Base-by-base conservation (phyloP, 2,113 vertebrate genomes). In the Pangasianodon gigas region DNA sequence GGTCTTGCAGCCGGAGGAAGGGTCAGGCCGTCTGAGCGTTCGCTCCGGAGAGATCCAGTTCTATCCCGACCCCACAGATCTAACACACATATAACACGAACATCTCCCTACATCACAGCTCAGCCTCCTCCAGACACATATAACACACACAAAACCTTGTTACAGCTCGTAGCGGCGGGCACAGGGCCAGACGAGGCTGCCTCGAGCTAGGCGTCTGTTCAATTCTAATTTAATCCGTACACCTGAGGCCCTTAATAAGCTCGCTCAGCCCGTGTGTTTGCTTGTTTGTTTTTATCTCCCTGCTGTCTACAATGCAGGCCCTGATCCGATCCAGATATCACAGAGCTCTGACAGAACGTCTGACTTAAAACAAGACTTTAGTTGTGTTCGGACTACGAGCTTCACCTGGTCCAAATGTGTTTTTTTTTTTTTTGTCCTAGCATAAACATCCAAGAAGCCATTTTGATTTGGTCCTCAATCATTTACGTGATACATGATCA, bases 111-210 rank as follows among this genome's bases (percentile, higher is more conserved):
- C 75, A 79, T 90, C 87, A 51, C 56, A 56, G 77, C 85, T 84
- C 74, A 87, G 77, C 85, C 44, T 6, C 52, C 65, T 84, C 84
- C 88, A 87, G 86, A 52, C 62, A 86, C 90, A 89, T 89, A 87
- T 88, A 92, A 90, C 90, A 71, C 85, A 90, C 90, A 86, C 91
- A 89, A 87, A 89, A 89, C 91, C 91, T 89, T 82, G 87, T 92
- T 92, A 90, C 81, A 6, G 60, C 89, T 87, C 88, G 77, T 77
- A 81, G 89, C 80, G 60, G 87, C 65, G 82, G 90, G 88, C 89
- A 69, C 82, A 71, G 54, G 87, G 89, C 90, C 88, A 90, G 90
- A 65, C 56, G 60, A 54, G 75, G 60, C 32, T 44, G 85, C 87
- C 91, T 71, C 87, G 2, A 48, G 89, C 54, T 74, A 90, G 87